Base-by-base conservation (phyloP, 2,888 invertebrate genomes). In the Ypsolopha sequella region DNA sequence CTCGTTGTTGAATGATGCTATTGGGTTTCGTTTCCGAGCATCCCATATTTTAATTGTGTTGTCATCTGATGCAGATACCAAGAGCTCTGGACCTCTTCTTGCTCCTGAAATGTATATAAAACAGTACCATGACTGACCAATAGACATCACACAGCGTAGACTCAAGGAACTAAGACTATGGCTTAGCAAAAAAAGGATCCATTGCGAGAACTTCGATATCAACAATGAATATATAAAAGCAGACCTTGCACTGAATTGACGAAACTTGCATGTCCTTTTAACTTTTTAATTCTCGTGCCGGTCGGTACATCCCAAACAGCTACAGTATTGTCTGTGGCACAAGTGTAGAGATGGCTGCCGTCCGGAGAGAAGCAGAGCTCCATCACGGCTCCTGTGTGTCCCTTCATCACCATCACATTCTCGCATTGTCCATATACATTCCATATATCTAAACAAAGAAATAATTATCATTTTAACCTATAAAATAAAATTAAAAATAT, bases 381-480 rank as follows among this genome's bases (percentile, higher is more conserved):
- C 92, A 97, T 93, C 1, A 99, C 88, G 1, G 98, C 97, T 1
- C 99, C 99, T 0, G 94, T 95, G 79, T 99, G 99, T 0, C 98
- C 98, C 13, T 91, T 91, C 91, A 99, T 91, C 14, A 94, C 92
- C 64, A 96, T 94, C 58, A 98, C 92, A 74, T 99, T 99, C 67
- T 99, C 98, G 79, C 99, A 99, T 71, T 99, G 98, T 0, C 97
- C 99, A 68, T 97, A 98, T 0, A 98, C 97, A 73, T 94, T 95
- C 99, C 99, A 99, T 57, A 99, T 81, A 76, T 91, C 95, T 95
- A 71, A 52, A 88, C 24, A 24, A 2, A 24, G 24, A 4, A 24
- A 24, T 24, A n/a, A n/a, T n/a, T n/a, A n/a, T n/a, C n/a, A n/a
- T n/a, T n/a, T n/a, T n/a, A n/a, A n/a, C n/a, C n/a, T n/a, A n/a